These are phyloP conservation scores for Heterohyrax brucei DNA, from an alignment of 2,797 vertebrate species.

Conservation along the genomic window DNA sequence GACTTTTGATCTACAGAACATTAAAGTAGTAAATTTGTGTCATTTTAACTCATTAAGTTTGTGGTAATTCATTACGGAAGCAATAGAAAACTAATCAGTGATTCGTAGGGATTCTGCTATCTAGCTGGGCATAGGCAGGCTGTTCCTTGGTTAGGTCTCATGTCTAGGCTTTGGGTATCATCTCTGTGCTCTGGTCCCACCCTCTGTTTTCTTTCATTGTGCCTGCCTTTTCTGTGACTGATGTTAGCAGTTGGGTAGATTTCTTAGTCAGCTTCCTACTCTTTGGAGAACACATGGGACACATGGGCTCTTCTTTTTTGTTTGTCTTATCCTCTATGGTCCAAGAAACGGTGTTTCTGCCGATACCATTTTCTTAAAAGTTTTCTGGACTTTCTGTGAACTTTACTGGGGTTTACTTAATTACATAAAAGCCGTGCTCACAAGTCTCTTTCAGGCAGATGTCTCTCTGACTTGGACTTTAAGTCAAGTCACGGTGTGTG, in stretches of 20 bases:
- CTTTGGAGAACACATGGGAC: neutral
- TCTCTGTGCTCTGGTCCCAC: neutral
- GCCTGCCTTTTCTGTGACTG: neutral
- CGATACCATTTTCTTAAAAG: neutral
- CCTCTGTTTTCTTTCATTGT: neutral
- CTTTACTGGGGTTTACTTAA: neutral
- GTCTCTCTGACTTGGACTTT: neutral
- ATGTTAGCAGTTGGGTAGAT: neutral
- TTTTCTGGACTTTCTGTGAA: neutral
- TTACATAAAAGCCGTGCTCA: neutral
- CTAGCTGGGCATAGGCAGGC: neutral
- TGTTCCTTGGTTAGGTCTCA: neutral
- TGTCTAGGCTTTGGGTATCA: neutral
- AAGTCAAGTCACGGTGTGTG: neutral
- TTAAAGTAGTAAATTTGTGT: neutral
- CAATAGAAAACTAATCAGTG: neutral
- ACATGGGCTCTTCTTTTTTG: neutral
- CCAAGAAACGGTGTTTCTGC: neutral
- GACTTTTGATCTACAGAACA: neutral
- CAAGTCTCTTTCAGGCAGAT: neutral
- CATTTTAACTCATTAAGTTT: neutral
- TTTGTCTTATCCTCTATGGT: neutral
- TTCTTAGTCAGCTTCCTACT: neutral
- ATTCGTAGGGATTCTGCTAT: neutral
- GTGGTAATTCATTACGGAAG: no score